Evolutionary conservation across 2,888 invertebrate genomes (phyloP).

Genomic region (Thera britannica): DNA sequence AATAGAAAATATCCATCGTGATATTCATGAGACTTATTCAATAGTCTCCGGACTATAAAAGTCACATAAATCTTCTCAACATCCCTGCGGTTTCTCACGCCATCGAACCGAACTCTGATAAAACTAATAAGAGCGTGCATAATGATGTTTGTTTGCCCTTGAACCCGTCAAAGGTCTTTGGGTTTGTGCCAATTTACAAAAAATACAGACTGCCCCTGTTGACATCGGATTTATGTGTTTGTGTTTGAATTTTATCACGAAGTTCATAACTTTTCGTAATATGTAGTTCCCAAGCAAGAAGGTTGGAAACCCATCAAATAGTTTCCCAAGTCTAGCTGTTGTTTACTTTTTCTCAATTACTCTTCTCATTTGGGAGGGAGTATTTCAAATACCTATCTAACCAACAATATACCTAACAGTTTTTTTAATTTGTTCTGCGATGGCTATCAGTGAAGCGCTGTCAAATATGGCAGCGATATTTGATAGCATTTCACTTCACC

Average conservation of each 20-base stretch:
- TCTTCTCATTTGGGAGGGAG: no score
- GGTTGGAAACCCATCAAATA: no score
- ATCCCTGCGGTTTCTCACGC: slow-evolving; percentile 18
- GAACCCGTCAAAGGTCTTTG: slow-evolving; percentile 29
- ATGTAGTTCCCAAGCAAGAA: no score
- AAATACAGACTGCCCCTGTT: slow-evolving; percentile 33
- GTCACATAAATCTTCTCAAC: slow-evolving; percentile 16
- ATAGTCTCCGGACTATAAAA: slow-evolving; percentile 6
- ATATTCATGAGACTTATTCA: slow-evolving; percentile 3
- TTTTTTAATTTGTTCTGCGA: no score
- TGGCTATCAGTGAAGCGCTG: no score
- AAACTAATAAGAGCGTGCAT: slow-evolving; percentile 33
- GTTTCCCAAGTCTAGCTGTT: no score
- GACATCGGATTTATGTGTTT: slow-evolving; percentile 38
- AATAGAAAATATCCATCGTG: neutral
- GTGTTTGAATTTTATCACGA: slow-evolving; percentile 11
- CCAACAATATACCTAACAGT: no score
- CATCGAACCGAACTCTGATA: neutral
- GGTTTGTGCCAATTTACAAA: slow-evolving; percentile 35
- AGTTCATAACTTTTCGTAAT: neutral
- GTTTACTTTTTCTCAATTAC: no score
- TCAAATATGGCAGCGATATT: no score
- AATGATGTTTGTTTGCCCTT: slow-evolving; percentile 36
- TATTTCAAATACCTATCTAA: no score
- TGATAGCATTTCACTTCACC: no score